Conservation (phyloP, 2,797 vertebrate species). For the Molossus molossus region DNA sequence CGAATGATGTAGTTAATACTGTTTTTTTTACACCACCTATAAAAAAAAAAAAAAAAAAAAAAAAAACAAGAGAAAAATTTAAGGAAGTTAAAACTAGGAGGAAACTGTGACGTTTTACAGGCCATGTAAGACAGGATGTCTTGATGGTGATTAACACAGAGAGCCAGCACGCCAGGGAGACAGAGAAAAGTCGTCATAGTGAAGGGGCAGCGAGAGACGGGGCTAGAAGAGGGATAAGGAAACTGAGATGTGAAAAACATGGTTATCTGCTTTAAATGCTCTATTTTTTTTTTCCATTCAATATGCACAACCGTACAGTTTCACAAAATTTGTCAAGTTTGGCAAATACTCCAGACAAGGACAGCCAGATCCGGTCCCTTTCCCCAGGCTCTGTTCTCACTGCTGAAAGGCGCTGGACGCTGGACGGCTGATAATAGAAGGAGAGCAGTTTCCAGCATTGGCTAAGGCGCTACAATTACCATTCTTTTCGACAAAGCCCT, state of each 20-base stretch:
- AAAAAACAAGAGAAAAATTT: conserved; percentile 51
- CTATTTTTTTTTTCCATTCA: conserved; percentile 28
- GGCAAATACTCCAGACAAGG: conserved; percentile 50
- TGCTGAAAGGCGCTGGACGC: conserved; percentile 24
- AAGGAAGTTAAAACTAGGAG: conserved; percentile 1
- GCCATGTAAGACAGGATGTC: background rate
- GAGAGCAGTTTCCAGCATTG: conserved; percentile 18
- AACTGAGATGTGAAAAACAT: background rate
- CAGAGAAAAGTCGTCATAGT: background rate
- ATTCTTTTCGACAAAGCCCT: conserved; percentile 53
- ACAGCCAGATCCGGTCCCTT: conserved; percentile 5
- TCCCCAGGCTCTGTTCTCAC: background rate
- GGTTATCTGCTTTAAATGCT: conserved; percentile 48
- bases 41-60: background rate
- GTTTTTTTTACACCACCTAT: background rate
- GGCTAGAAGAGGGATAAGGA: background rate
- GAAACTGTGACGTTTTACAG: background rate
- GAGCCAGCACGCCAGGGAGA: background rate
- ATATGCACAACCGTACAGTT: background rate
- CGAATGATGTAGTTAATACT: background rate
- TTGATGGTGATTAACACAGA: background rate
- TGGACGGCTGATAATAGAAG: background rate
- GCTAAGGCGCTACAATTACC: conserved; percentile 10
- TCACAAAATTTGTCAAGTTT: conserved; percentile 30
- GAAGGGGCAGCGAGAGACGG: background rate